These are phyloP conservation scores for Mesitornis unicolor DNA, from an alignment of 2,113 vertebrate species.

Conservation along the genomic window DNA sequence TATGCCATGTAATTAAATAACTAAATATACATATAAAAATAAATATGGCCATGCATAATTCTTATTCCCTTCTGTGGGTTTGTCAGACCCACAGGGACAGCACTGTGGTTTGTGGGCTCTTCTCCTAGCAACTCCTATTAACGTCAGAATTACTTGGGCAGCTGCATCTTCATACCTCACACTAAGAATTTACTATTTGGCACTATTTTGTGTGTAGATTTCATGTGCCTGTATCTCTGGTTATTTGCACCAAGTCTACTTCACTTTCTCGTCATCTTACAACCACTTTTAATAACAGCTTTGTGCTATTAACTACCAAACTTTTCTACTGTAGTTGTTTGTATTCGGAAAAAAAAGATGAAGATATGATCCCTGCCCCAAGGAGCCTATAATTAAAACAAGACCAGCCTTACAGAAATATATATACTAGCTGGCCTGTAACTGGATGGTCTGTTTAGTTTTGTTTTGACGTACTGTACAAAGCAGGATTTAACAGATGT, in stretches of 20 bases:
- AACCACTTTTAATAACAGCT: background rate
- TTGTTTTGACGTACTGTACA: slow-evolving; percentile 17
- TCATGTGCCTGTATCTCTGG: background rate
- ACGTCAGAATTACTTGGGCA: background rate
- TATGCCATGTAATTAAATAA: slow-evolving; percentile 6
- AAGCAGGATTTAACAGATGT: slow-evolving; percentile 36
- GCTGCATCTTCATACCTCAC: background rate
- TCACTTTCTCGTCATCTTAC: background rate
- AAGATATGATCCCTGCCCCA: background rate
- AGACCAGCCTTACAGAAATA: background rate
- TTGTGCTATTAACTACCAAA: background rate
- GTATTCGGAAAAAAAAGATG: background rate
- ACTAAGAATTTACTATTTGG: background rate
- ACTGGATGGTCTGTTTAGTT: slow-evolving; percentile 53
- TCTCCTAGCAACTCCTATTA: slow-evolving; percentile 18
- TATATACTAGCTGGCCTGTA: background rate
- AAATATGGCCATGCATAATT: background rate
- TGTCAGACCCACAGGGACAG: background rate
- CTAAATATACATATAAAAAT: background rate
- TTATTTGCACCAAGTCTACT: background rate
- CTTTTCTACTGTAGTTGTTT: background rate
- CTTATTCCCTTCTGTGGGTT: background rate
- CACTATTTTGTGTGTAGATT: background rate
- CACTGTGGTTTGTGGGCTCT: background rate
- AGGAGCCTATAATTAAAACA: slow-evolving; percentile 12